Evolutionary conservation across 2,113 vertebrate species (phyloP), one percentile per base, ranked within the genome.

Genomic region (Hydrochoerus hydrochaeris): DNA sequence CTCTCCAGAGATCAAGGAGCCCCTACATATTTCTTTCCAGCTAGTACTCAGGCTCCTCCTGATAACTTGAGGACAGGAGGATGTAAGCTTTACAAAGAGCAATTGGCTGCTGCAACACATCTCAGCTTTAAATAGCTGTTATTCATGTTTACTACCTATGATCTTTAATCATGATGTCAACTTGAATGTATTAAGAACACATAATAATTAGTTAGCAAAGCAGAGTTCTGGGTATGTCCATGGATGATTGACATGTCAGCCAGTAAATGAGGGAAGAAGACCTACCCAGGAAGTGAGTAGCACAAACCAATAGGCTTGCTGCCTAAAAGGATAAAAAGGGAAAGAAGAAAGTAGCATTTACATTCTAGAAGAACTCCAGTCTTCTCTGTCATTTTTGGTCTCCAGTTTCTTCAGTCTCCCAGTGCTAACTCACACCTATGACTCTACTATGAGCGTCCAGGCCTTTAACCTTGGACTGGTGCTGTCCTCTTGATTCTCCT

Each of bases 11-110:
- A 44, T 38, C 44, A 77, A 16, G 41, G 16, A 26, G 58, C 65
- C 38, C 0, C 0, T 16, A 0, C 26, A 0, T 30, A 0, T 19
- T 7, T 81, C 73, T 60, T 60, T 3, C 35, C 71, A 58, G 2
- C 26, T 35, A 28, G 54, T 5, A 1, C 16, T 73, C 44, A 14
- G 57, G 73, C 57, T 35, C 73, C 89, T 11, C 13, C 19, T 46
- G 24, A 44, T 24, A 24, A 41, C 6, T 0, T 41, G 62, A 62
- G n/a, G 30, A 35, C 65, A 75, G 65, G 81, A 1, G 49, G 49
- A 81, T 81, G 17, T 54, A 32, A 54, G 30, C 20, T 52, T 67
- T 38, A 58, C 30, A 17, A n/a, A 1, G 5, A 41, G 82, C 49
- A 38, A 38, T 0, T 52, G 86, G 35, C 77, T 35, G 24, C 77